Conservation (phyloP, 2,888 invertebrate species). For the Epinotia bilunana region DNA sequence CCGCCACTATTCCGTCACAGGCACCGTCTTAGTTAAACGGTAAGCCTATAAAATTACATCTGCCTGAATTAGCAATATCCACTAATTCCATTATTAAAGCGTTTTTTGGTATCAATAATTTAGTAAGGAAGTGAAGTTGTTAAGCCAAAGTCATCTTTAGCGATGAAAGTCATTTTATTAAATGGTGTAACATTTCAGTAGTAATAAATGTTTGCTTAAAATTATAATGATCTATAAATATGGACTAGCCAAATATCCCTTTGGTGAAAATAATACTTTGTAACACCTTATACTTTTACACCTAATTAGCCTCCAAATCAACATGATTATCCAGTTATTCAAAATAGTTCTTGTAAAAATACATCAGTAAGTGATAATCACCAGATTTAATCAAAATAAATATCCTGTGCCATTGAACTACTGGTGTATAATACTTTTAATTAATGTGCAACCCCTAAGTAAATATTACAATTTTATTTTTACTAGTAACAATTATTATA, state of each 20-base stretch:
- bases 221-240: slow-evolving; percentile 55
- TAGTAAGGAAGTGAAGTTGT: neutral
- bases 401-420: slow-evolving; percentile 19
- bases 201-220: slow-evolving; percentile 62
- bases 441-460: slow-evolving; percentile 38
- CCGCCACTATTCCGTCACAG: no score
- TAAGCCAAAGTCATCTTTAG: slow-evolving; percentile 51
- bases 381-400: neutral
- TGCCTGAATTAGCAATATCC: no score
- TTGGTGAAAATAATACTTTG: slow-evolving; percentile 38
- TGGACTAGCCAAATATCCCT: slow-evolving; percentile 65
- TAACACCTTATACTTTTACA: neutral
- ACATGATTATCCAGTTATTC: slow-evolving; percentile 7
- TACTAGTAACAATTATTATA: slow-evolving; percentile 21
- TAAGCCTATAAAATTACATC: no score
- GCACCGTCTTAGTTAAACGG: no score
- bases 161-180: slow-evolving; percentile 74
- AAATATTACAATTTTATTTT: slow-evolving; percentile 25
- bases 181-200: slow-evolving; percentile 65
- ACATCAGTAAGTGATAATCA: neutral
- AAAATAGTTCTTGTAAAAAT: slow-evolving; percentile 8
- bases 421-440: slow-evolving; percentile 29
- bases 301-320: neutral
- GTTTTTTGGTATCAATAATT: no score
- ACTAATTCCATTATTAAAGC: no score